phyloP scores from a whole-genome alignment of 1,140 invertebrate species.

The Idris sp. region DNA sequence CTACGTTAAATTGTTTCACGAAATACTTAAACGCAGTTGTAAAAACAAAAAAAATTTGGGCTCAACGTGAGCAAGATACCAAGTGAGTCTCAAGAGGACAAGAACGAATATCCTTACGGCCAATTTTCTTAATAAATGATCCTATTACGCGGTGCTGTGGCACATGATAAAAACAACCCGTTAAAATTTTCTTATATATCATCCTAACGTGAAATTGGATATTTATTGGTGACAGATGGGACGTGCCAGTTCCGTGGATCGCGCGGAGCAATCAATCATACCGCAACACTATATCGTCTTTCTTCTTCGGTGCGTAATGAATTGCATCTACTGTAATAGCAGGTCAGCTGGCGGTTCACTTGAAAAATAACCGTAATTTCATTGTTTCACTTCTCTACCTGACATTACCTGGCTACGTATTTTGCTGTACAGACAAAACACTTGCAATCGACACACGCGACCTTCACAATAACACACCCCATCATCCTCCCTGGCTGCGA shows the following conservation, averaged over 20 bases:
- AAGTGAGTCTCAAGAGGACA: constrained; percentile 56
- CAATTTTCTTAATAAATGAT: constrained; percentile 78
- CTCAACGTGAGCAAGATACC: constrained; percentile 25
- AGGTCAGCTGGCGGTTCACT: constrained; percentile 63
- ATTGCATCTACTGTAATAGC: constrained; percentile 70
- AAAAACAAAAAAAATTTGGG: constrained; percentile 44
- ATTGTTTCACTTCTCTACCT: constrained; percentile 56
- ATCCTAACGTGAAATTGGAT: constrained; percentile 78
- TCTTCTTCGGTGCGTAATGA: constrained; percentile 69
- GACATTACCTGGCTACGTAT: constrained; percentile 36
- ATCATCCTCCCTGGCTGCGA: constrained; percentile 5
- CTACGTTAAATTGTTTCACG: constrained; percentile 21
- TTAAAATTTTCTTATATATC: constrained; percentile 78
- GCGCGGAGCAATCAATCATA: constrained; percentile 75
- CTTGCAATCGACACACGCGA: constrained; percentile 16
- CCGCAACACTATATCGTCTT: constrained; percentile 69
- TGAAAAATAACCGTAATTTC: constrained; percentile 74
- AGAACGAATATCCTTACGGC: constrained; percentile 66
- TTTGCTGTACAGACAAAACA: constrained; percentile 37
- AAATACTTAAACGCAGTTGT: constrained; percentile 31
- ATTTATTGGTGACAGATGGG: constrained; percentile 78
- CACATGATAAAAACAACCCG: constrained; percentile 70
- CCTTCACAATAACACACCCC: constrained; percentile 27
- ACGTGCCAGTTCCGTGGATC: constrained; percentile 73
- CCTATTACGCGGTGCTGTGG: constrained; percentile 70